Evolutionary conservation across 2,113 vertebrate species (phyloP).

Genomic region (Prunella fulvescens): DNA sequence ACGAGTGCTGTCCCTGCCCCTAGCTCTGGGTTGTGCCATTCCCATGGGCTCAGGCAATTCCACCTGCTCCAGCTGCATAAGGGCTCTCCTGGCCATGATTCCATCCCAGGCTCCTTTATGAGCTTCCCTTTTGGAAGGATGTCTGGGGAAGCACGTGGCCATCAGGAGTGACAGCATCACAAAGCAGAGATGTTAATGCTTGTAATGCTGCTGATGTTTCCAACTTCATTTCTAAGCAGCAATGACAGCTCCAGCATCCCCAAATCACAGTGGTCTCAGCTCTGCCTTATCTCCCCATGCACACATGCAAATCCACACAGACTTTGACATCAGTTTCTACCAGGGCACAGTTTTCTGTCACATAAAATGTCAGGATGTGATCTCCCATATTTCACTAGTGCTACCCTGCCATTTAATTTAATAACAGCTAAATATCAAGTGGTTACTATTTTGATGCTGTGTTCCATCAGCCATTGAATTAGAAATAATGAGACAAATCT

Average conservation of each 20-base stretch:
- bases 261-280: background rate
- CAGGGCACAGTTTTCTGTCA: background rate
- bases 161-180: background rate
- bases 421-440: conserved; percentile 49
- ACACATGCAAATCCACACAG: background rate
- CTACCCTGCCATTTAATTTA: conserved; percentile 19
- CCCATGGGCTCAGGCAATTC: background rate
- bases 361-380: conserved; percentile 31
- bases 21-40: background rate
- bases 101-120: background rate
- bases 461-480: background rate
- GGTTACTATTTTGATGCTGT: conserved; percentile 21
- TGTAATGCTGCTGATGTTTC: background rate
- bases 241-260: background rate
- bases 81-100: background rate
- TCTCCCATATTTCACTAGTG: conserved; percentile 25
- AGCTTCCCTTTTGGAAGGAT: background rate
- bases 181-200: background rate
- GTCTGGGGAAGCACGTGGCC: background rate
- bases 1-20: accelerated
- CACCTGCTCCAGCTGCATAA: accelerated
- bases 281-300: background rate
- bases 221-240: background rate
- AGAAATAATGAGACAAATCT: conserved; percentile 11
- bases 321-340: background rate